A percentile compares a stretch with the other conserved stretches of the same genome.
Conservation (phyloP, 2,113 vertebrate species). For the Phocoena sinus region DNA sequence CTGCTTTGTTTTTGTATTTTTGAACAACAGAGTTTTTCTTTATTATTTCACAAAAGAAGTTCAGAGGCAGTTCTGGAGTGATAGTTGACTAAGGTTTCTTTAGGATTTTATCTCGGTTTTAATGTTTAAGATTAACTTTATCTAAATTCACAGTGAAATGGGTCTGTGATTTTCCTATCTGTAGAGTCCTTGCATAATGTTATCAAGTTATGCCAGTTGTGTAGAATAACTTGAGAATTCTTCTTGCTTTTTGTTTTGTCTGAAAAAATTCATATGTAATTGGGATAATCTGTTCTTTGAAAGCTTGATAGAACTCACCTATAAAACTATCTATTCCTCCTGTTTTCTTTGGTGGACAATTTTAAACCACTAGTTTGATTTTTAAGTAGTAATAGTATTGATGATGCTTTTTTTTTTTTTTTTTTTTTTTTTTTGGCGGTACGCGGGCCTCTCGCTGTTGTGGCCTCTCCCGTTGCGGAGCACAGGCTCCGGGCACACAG, state of each 20-base stretch:
- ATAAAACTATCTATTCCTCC: not conserved
- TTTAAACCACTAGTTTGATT: slow-evolving; percentile 3
- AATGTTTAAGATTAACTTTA: not conserved
- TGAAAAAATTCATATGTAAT: not conserved
- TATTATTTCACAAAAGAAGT: not conserved
- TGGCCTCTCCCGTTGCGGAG: no score
- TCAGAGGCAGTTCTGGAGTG: not conserved
- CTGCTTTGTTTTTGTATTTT: not conserved
- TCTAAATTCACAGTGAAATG: not conserved
- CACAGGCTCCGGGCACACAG: no score
- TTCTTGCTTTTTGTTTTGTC: slow-evolving; percentile 15
- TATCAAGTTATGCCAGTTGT: not conserved
- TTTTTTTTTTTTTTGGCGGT: not conserved
- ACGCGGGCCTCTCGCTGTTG: no score
- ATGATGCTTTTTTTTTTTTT: not conserved
- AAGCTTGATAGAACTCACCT: not conserved
- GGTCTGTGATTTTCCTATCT: not conserved
- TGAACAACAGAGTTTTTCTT: not conserved
- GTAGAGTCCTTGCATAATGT: not conserved
- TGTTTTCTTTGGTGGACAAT: not conserved
- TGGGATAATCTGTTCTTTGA: not conserved
- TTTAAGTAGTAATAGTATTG: not conserved
- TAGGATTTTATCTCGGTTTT: not conserved
- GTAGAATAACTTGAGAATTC: not conserved
- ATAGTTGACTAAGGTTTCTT: not conserved